These are phyloP conservation scores for Parotocinclus haroldoi DNA, from an alignment of 2,797 vertebrate species.

Conservation along the genomic window DNA sequence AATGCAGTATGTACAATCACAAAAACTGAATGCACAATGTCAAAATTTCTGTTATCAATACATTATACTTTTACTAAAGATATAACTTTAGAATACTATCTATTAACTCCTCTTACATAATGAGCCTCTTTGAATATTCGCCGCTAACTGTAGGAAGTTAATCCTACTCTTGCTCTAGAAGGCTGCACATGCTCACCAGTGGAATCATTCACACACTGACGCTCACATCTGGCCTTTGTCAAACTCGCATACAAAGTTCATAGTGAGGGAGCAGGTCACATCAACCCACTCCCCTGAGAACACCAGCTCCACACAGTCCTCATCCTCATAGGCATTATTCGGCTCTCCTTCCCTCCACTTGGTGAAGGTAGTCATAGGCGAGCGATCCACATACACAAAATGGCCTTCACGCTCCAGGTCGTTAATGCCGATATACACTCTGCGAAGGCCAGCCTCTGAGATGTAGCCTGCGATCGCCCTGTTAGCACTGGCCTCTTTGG, in stretches of 20 bases:
- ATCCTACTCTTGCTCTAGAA: background rate
- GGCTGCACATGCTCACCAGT: background rate
- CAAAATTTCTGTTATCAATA: background rate
- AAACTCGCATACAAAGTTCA: slow-evolving; percentile 98
- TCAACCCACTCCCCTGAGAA: slow-evolving; percentile 94
- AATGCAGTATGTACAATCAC: too few species aligned
- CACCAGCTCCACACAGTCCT: slow-evolving; percentile 96
- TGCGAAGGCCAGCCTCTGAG: slow-evolving; percentile 81
- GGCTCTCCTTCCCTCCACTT: slow-evolving; percentile 92
- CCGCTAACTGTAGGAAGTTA: too few species aligned
- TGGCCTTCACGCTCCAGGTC: slow-evolving; percentile 88
- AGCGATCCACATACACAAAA: slow-evolving; percentile 86
- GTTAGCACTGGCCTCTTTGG: slow-evolving; percentile 88
- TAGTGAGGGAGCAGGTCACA: slow-evolving; percentile 87
- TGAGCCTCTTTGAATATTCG: too few species aligned
- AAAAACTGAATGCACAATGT: background rate
- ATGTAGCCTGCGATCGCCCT: slow-evolving; percentile 83
- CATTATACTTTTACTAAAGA: background rate
- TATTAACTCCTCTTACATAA: too few species aligned
- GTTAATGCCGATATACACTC: slow-evolving; percentile 92
- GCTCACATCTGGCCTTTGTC: slow-evolving; percentile 81
- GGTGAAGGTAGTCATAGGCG: slow-evolving; percentile 92
- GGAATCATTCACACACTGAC: background rate
- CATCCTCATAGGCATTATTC: slow-evolving; percentile 90
- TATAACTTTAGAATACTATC: background rate